A percentile compares a stretch with the other conserved stretches of the same genome.
Evolutionary conservation across 2,888 invertebrate species (phyloP).

Genomic region (Drosophila peninsularis): DNA sequence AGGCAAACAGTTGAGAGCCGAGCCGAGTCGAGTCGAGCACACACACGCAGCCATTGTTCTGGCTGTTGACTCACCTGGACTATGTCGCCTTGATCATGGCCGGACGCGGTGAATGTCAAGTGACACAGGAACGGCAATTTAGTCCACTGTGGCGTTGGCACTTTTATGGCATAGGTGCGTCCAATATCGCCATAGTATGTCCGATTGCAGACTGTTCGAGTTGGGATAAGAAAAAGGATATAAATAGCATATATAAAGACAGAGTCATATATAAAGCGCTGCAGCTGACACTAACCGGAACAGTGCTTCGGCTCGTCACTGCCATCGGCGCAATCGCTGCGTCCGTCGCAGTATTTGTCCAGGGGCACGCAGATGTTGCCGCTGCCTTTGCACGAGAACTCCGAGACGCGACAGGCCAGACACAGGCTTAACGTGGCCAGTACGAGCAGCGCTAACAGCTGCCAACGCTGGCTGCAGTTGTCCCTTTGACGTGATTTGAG

Average conservation of each 20-base stretch:
- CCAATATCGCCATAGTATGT: constrained; percentile 96
- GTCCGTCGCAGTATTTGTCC: constrained; percentile 94
- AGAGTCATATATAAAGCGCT: neutral
- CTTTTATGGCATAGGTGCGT: constrained; percentile 91
- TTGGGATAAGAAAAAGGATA: constrained; percentile 10
- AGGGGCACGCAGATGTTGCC: constrained; percentile 90
- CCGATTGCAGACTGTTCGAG: constrained; percentile 90
- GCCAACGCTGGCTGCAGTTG: constrained; percentile 13
- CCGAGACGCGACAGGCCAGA: constrained; percentile 90
- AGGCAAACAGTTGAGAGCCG: constrained; percentile 30
- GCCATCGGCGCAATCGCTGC: constrained; percentile 92
- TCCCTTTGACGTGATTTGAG: constrained; percentile 19
- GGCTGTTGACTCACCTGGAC: constrained; percentile 88
- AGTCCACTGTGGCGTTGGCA: constrained; percentile 90
- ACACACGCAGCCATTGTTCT: neutral
- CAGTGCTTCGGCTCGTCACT: constrained; percentile 94
- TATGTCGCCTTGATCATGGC: constrained; percentile 94
- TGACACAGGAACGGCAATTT: constrained; percentile 94
- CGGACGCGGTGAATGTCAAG: constrained; percentile 95
- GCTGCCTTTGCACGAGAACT: constrained; percentile 90
- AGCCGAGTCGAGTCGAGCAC: neutral
- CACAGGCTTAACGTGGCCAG: constrained; percentile 74
- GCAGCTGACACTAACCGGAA: constrained; percentile 87
- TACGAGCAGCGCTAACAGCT: constrained; percentile 83
- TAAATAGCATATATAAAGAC: constrained; percentile 6